phyloP scores from a whole-genome alignment of 2,113 vertebrate species.

The Vidua chalybeata region DNA sequence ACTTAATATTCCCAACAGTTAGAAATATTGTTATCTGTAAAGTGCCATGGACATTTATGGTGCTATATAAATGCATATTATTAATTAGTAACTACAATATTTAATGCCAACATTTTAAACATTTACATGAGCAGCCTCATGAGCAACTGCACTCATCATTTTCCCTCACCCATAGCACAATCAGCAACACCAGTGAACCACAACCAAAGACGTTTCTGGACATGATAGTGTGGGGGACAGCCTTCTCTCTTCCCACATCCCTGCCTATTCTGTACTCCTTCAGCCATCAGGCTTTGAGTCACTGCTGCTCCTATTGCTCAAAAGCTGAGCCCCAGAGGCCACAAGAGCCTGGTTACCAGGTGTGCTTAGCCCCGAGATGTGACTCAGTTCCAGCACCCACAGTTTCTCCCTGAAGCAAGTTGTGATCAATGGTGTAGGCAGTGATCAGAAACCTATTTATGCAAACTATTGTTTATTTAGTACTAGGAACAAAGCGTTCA shows the following conservation, averaged over 20 bases:
- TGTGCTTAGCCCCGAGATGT: neutral
- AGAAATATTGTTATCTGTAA: constrained; percentile 31
- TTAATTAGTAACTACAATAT: constrained; percentile 33
- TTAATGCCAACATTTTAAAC: constrained; percentile 5
- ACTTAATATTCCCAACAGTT: constrained; percentile 23
- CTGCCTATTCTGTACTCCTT: neutral
- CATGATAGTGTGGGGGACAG: neutral
- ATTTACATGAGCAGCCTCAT: neutral
- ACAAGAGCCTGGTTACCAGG: neutral
- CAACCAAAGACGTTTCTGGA: neutral
- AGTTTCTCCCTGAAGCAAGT: neutral
- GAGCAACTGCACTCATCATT: fast-evolving
- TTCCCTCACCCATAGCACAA: neutral
- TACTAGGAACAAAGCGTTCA: neutral
- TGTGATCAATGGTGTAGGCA: neutral
- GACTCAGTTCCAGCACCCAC: neutral
- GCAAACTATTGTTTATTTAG: constrained; percentile 13
- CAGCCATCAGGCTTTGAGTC: neutral
- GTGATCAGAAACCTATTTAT: constrained; percentile 27
- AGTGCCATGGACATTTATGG: neutral
- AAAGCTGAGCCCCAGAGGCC: neutral
- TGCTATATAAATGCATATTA: constrained; percentile 11
- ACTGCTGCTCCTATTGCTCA: neutral
- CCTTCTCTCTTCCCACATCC: neutral
- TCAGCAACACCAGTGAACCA: neutral